Evolutionary conservation across 1,140 invertebrate genomes (phyloP).

Genomic region (Polyergus mexicanus): DNA sequence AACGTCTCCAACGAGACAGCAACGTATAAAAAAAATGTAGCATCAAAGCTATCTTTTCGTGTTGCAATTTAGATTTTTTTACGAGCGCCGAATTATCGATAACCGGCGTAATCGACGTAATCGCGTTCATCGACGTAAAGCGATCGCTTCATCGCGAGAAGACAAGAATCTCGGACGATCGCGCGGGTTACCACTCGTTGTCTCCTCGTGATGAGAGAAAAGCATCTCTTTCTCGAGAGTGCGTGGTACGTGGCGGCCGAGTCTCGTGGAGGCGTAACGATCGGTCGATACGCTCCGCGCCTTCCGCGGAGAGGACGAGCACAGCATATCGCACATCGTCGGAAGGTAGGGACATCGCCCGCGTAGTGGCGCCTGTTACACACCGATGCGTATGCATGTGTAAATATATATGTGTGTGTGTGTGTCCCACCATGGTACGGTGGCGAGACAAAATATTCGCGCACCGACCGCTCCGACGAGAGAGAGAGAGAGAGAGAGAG

Average conservation of each 20-base stretch:
- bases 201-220: conserved; percentile 20
- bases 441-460: conserved; percentile 52
- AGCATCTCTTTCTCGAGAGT: conserved; percentile 47
- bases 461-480: conserved; percentile 19
- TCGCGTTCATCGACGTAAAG: not conserved
- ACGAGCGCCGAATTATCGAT: not conserved
- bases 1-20: not conserved
- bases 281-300: conserved; percentile 53
- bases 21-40: not conserved
- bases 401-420: no score
- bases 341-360: conserved; percentile 43
- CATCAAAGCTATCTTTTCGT: not conserved
- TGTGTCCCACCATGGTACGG: not conserved
- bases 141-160: not conserved
- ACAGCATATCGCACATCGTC: conserved; percentile 41
- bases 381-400: not conserved
- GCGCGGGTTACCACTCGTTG: not conserved
- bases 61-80: not conserved
- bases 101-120: not conserved
- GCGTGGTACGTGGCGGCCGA: conserved; percentile 40
- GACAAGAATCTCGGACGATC: not conserved
- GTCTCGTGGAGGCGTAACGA: conserved; percentile 50
- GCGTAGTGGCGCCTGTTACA: conserved; percentile 47
- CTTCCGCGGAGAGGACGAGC: conserved; percentile 52
- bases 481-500: not conserved